Conservation (phyloP, 2,888 invertebrate genomes). For the Nephrotoma flavescens region DNA sequence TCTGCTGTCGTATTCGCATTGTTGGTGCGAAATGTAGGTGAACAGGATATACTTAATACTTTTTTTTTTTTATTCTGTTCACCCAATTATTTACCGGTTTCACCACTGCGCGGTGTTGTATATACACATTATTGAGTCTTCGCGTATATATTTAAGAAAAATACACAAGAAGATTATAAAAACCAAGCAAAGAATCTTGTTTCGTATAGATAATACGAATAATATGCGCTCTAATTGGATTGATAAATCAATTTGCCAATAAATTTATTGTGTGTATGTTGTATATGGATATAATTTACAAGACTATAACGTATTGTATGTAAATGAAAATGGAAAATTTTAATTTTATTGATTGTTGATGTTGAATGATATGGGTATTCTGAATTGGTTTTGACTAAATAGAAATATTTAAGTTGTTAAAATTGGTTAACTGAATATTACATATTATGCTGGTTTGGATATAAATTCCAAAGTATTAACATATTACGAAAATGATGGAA, state of each 20-base stretch:
- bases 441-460: too few relatives aligned
- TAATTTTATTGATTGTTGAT: neutral
- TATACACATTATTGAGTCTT: neutral
- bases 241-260: neutral
- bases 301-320: neutral
- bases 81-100: neutral
- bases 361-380: neutral
- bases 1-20: neutral
- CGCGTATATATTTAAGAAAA: neutral
- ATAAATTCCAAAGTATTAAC: too few relatives aligned
- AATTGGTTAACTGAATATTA: neutral
- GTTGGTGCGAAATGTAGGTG: neutral
- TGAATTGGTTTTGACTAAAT: neutral
- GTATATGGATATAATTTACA: neutral
- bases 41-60: neutral
- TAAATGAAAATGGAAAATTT: neutral
- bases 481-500: neutral
- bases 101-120: neutral
- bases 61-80: neutral
- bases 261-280: neutral
- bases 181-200: neutral
- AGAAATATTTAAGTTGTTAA: neutral
- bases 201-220: neutral
- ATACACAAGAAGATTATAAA: neutral
- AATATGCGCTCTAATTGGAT: neutral